A percentile compares a stretch with the other conserved stretches of the same genome.
Evolutionary conservation across 2,797 vertebrate species (phyloP).

Genomic region (Rhabdomys pumilio): DNA sequence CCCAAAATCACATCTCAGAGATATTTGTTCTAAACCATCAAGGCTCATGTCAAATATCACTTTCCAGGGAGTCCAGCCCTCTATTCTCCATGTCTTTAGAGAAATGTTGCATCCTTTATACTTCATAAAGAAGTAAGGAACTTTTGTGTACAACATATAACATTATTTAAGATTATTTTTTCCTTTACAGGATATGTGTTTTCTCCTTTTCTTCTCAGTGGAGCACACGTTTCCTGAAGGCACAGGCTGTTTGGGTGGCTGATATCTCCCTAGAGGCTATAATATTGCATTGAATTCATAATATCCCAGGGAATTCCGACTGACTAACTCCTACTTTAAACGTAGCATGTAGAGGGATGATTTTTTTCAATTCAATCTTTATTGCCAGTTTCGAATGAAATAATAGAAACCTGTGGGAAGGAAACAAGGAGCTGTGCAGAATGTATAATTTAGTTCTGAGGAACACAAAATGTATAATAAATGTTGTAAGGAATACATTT

Average conservation of each 20-base stretch:
- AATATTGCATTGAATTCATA: not conserved
- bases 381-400: conserved; percentile 32
- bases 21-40: not conserved
- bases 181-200: not conserved
- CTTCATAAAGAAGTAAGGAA: not conserved
- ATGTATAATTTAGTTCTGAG: not conserved
- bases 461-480: not conserved
- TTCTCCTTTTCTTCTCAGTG: not conserved
- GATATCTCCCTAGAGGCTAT: not conserved
- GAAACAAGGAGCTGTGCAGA: not conserved
- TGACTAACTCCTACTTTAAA: not conserved
- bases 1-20: accelerated
- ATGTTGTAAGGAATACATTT: not conserved
- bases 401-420: not conserved
- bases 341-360: not conserved
- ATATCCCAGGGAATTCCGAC: not conserved
- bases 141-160: not conserved
- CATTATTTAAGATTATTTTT: not conserved
- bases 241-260: not conserved
- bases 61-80: not conserved
- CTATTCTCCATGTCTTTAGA: not conserved
- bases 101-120: too few relatives aligned
- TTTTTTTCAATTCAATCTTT: not conserved
- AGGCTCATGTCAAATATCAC: not conserved
- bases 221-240: not conserved